Base-by-base conservation (phyloP, 2,797 vertebrate genomes). In the Poeciliopsis paucimaculata region DNA sequence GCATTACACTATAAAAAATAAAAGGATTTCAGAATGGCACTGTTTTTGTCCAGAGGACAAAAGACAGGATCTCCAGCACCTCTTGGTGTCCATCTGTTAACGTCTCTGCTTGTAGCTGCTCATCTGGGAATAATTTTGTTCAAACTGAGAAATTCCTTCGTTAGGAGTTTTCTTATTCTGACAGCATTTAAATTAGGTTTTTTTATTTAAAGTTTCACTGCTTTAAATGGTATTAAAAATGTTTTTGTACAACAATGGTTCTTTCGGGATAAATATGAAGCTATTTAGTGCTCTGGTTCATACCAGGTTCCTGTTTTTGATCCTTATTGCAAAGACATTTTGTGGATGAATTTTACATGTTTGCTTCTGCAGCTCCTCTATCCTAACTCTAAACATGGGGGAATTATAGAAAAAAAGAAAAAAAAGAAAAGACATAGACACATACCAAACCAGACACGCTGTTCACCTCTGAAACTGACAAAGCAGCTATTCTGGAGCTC, bases 401-500 rank as follows among this genome's bases (percentile, higher is more conserved):
- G 70, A 82, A 80, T 77, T 73, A 79, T 46, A 82, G 47, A 55
- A 73, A 82, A 76, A 45, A 45, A 76, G 81, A 57, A 62, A 75
- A 55, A 74, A 82, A 74, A 82, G 51, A 62, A 73, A 82, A 76
- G 45, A 75, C 34, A 31, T 43, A 79, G 73, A 78, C 49, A 28
- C n/a, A 77, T 70, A 77, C 64, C 57, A 75, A 85, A 80, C 86
- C 46, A 82, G 76, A 83, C 73, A 86, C 36, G 76, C 77, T 72
- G 51, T 41, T 43, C 74, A 83, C 75, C 73, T 77, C 77, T 71
- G 77, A 75, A 86, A 79, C 71, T 82, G 79, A 89, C 84, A 74
- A 83, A 73, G 79, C 86, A 82, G 80, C 78, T 83, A 89, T 89
- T 76, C 84, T 91, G 86, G 28, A 81, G 68, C 82, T 62, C 73